Evolutionary conservation across 2,113 vertebrate species (phyloP), one percentile per base, ranked within the genome.

Genomic region (Cyprinodon brontotheroides): DNA sequence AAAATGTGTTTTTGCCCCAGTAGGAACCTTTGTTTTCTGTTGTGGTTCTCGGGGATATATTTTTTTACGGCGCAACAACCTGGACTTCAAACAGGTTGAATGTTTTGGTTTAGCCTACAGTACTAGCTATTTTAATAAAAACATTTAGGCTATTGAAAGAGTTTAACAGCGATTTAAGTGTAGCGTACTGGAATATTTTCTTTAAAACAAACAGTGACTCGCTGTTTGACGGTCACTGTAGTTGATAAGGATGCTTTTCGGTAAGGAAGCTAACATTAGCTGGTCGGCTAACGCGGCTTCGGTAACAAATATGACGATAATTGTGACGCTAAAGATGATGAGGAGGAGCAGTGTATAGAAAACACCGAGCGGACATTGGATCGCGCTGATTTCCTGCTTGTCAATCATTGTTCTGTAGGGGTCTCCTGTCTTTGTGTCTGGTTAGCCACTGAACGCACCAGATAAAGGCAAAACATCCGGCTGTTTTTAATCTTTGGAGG

Each of bases 1-100:
- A 29, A 29, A 29, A 29, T 29, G 29, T 29, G 29, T 29, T 29
- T 29, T 29, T 29, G 29, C 1, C 29, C 29, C 29, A 29, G 11
- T 65, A 0, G 87, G 86, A 88, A 91, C 86, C 48, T 11, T 76
- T 48, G 65, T 37, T 8, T 15, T 3, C n/a, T 5, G 12, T n/a
- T 11, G 22, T 2, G 14, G 17, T 47, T 14, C 1, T 37, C 10
- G 65, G 0, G 9, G 3, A 85, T 85, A 82, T 22, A 10, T 5
- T 15, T 88, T 86, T 86, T 11, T 9, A 0, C 4, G 77, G 22
- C 38, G 90, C 77, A 87, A 61, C 29, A 1, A 0, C 3, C 2
- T 86, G 86, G 90, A 83, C 91, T 90, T 85, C 89, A 45, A 92
- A 45, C 61, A 48, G 82, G 47, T 65, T 91, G 79, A 85, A 92